phyloP scores from a whole-genome alignment of 2,797 vertebrate species.

The Avahi laniger region DNA sequence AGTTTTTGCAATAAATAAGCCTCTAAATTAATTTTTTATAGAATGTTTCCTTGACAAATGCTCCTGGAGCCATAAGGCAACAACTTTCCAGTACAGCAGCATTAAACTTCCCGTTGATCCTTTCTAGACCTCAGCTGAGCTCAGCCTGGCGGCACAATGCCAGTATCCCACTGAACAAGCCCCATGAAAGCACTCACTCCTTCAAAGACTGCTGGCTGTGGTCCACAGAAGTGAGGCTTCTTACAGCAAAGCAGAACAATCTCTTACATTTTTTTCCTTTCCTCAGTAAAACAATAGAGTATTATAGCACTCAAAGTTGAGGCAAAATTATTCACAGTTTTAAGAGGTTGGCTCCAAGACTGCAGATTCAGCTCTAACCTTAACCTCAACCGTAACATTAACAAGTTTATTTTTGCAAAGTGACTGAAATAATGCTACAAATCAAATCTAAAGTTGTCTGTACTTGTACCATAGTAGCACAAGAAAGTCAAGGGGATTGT shows the following conservation, averaged over 20 bases:
- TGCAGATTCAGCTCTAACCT: slow-evolving; percentile 47
- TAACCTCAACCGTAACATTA: neutral
- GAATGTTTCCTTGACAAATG: neutral
- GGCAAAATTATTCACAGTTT: slow-evolving; percentile 4
- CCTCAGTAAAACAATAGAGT: slow-evolving; percentile 6
- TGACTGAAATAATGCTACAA: slow-evolving; percentile 63
- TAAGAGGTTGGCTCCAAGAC: slow-evolving; percentile 10
- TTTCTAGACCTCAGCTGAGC: slow-evolving; percentile 47
- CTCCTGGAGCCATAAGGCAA: neutral
- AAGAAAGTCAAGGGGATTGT: slow-evolving; percentile 75
- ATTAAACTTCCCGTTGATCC: slow-evolving; percentile 21
- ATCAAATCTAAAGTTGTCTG: slow-evolving; percentile 56
- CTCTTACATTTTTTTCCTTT: slow-evolving; percentile 42
- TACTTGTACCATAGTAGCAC: slow-evolving; percentile 13
- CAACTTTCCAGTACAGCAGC: neutral
- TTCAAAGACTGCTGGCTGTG: neutral
- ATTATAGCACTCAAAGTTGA: neutral
- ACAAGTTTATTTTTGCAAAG: slow-evolving; percentile 63
- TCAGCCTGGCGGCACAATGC: neutral
- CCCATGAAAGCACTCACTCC: slow-evolving; percentile 18
- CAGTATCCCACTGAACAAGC: slow-evolving; percentile 20
- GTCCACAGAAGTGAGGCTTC: slow-evolving; percentile 23
- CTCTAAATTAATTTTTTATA: neutral
- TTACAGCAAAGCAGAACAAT: neutral
- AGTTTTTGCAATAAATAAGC: neutral